Evolutionary conservation across 2,797 vertebrate species (phyloP).

Genomic region (Melanotaenia boesemani): DNA sequence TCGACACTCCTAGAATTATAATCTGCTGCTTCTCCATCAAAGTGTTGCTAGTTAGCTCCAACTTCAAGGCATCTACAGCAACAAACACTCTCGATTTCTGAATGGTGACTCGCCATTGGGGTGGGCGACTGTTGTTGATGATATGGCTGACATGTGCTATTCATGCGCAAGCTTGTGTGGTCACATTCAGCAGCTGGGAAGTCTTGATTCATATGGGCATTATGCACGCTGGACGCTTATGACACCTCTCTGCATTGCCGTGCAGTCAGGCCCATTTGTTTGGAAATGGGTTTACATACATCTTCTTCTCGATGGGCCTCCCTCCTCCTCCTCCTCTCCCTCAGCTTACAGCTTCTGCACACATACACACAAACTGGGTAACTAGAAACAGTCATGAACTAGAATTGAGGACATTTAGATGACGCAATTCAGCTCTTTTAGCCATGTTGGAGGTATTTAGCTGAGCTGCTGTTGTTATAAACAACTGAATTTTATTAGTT

Average conservation of each 20-base stretch:
- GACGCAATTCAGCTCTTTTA: slow-evolving; percentile 36
- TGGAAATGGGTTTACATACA: slow-evolving; percentile 82
- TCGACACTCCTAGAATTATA: slow-evolving; percentile 22
- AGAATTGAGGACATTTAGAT: slow-evolving; percentile 34
- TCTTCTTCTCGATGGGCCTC: slow-evolving; percentile 67
- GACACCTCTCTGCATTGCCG: slow-evolving; percentile 69
- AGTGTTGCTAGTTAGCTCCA: slow-evolving; percentile 14
- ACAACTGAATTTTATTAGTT: slow-evolving; percentile 6
- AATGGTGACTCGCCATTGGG: slow-evolving; percentile 16
- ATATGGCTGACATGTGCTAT: slow-evolving; percentile 55
- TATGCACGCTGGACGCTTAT: slow-evolving; percentile 78
- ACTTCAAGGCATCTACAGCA: slow-evolving; percentile 24
- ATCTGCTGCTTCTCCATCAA: background rate
- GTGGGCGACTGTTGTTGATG: slow-evolving; percentile 47
- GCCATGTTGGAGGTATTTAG: slow-evolving; percentile 43
- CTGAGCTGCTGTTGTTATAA: background rate
- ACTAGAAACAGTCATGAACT: slow-evolving; percentile 35
- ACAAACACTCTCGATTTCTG: slow-evolving; percentile 32
- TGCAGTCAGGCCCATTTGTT: slow-evolving; percentile 77
- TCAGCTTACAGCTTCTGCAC: slow-evolving; percentile 27
- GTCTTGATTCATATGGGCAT: slow-evolving; percentile 80
- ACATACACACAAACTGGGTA: slow-evolving; percentile 1
- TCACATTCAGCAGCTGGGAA: slow-evolving; percentile 68
- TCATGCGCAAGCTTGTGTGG: slow-evolving; percentile 73
- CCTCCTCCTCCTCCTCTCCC: slow-evolving; percentile 46